Base-by-base conservation (phyloP, 2,797 vertebrate species). In the Hephaestus fuliginosus region DNA sequence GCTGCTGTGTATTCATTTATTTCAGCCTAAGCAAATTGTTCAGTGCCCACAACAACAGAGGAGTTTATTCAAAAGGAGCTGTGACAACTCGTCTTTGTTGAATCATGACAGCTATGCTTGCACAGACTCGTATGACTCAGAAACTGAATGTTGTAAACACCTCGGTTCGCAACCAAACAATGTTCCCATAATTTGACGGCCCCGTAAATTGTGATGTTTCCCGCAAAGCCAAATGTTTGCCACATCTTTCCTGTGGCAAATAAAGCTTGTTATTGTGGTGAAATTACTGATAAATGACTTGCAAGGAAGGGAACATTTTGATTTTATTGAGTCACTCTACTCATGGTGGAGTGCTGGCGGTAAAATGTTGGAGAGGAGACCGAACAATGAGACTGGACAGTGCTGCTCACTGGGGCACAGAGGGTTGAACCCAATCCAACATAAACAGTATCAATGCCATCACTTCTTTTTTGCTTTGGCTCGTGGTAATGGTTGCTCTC, bases 401-500 rank as follows among this genome's bases (percentile, higher is more conserved):
- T 11, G 68, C 74, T 65, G 74, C 39, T 86, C 66, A 28, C 49
- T 20, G 60, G 83, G 83, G 43, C 51, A 48, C 63, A 33, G 60
- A 64, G 51, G 49, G 52, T 78, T 90, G 88, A 87, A 82, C 3
- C 41, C 8, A 2, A 2, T 90, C 93, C 89, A 86, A 82, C 66
- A 73, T 10, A 88, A 88, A 90, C 83, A 81, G 61, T 74, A 85
- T 90, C 81, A 68, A 57, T 88, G 86, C 83, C 82, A 83, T 86
- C 82, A 44, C 51, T 86, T 73, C 30, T 70, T 81, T 33, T 86
- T 78, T 55, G 53, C 75, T 53, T 65, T 83, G 81, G 85, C 84
- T 74, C 13, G 11, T 3, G 28, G 58, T 81, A 64, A 67, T 70
- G 56, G 79, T 63, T 28, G 28, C 36, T 66, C 55, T 73, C 76